Evolutionary conservation across 2,113 vertebrate genomes (phyloP), one percentile per base, ranked within the genome.

Genomic region (Campylomormyrus tamandua): DNA sequence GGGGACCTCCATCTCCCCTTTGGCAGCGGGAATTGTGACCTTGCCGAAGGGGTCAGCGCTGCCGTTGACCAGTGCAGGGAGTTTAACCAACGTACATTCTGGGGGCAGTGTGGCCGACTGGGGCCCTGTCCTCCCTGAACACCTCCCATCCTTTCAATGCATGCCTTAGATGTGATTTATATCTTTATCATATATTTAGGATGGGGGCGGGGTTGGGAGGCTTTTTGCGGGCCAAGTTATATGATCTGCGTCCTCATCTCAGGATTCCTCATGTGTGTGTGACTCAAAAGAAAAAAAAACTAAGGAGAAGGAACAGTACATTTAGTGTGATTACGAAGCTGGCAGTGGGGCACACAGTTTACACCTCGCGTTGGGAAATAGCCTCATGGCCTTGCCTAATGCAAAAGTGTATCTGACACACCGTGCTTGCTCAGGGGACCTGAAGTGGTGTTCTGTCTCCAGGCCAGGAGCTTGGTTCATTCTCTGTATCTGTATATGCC

Each of bases 21-120:
- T 56, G 86, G 50, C 90, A 27, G 86, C 48, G 42, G 85, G 85
- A 87, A 66, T 49, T 27, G 35, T 62, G 62, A 80, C 62, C 39
- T 62, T 21, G 56, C 74, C 48, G 70, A 88, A 88, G 31, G 53
- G 66, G n/a, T 70, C 10, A 27, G 10, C 2, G 56, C 53, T 24
- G 6, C 53, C 53, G 24, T 56, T 7, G 6, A 56, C 53, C 21
- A 24, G 21, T 24, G 53, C 21, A 58, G 5, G 17, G 52, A 19
- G 52, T 5, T 19, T 53, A 19, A 53, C 52, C 52, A 53, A 53
- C 17, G 13, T 53, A 53, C 52, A 83, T 21, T 87, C 62, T 50
- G 48, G 52, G 86, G 89, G n/a, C 86, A 66, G 58, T 8, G 58
- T 24, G 58, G 62, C n/a, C 24, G 1, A 70, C 21, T 70, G n/a